These are phyloP conservation scores for Pteronotus mesoamericanus DNA, from an alignment of 2,797 vertebrate species.

Conservation along the genomic window DNA sequence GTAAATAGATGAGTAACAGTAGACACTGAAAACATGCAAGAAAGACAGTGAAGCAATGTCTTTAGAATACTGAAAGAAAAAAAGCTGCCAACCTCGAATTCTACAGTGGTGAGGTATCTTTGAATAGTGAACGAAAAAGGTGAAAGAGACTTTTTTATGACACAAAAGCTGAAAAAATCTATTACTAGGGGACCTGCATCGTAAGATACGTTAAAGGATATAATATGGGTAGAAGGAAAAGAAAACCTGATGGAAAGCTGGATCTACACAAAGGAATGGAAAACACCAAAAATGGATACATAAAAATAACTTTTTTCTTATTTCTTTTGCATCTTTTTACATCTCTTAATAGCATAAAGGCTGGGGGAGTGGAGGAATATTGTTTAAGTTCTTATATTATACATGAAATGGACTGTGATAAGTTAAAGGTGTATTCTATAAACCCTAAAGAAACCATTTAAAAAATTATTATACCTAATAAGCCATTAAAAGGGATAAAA, in stretches of 20 bases:
- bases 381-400: background rate
- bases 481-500: constrained; percentile 23
- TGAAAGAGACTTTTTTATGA: background rate
- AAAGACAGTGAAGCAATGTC: background rate
- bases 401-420: background rate
- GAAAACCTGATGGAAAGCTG: background rate
- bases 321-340: background rate
- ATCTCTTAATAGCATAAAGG: background rate
- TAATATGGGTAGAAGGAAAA: background rate
- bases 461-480: background rate
- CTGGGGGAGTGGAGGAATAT: background rate
- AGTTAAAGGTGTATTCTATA: background rate
- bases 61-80: background rate
- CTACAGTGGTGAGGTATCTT: background rate
- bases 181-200: background rate
- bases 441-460: background rate
- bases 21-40: background rate
- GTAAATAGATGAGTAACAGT: constrained; percentile 5
- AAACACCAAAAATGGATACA: background rate
- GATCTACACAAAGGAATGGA: constrained; percentile 7
- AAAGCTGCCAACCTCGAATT: background rate
- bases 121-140: background rate
- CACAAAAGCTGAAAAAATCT: background rate
- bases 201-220: background rate
- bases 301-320: background rate